phyloP scores from a whole-genome alignment of 23 tunicate genomes.

The Phallusia fumigata region DNA sequence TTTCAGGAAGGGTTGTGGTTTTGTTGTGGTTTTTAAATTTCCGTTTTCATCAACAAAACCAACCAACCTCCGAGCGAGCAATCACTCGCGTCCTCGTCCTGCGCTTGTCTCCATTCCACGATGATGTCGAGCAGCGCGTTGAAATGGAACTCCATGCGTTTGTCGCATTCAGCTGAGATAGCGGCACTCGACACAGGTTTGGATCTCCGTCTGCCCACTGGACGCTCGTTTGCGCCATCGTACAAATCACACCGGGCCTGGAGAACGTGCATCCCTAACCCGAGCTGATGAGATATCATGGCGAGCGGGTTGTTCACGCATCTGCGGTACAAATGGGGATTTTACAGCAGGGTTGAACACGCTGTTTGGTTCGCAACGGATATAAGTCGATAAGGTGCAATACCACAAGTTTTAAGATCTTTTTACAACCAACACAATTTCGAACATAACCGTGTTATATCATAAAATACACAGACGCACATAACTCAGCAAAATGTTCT shows the following conservation, averaged over 20 bases:
- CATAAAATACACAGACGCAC: too few species aligned
- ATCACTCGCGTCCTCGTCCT: conserved; percentile 54
- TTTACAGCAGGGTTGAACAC: too few species aligned
- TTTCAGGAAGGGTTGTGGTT: too few species aligned
- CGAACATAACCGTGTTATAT: too few species aligned
- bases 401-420: too few species aligned
- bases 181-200: conserved; percentile 45
- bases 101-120: conserved; percentile 86
- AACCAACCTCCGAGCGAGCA: conserved; percentile 64
- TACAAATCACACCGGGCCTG: conserved; percentile 70
- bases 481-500: too few species aligned
- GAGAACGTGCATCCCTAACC: conserved; percentile 61
- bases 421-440: too few species aligned
- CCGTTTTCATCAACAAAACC: too few species aligned
- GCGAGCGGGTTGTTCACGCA: conserved; percentile 91
- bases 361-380: too few species aligned
- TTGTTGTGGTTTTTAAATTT: too few species aligned
- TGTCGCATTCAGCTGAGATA: conserved; percentile 36
- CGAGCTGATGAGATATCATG: conserved; percentile 64
- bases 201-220: conserved; percentile 14
- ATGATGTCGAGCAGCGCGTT: conserved; percentile 79
- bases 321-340: conserved; percentile 20
- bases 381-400: too few species aligned
- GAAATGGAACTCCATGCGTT: conserved; percentile 91
- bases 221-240: conserved; percentile 30